Evolutionary conservation across 2,113 vertebrate species (phyloP).

Genomic region (Paradisaea rubra): DNA sequence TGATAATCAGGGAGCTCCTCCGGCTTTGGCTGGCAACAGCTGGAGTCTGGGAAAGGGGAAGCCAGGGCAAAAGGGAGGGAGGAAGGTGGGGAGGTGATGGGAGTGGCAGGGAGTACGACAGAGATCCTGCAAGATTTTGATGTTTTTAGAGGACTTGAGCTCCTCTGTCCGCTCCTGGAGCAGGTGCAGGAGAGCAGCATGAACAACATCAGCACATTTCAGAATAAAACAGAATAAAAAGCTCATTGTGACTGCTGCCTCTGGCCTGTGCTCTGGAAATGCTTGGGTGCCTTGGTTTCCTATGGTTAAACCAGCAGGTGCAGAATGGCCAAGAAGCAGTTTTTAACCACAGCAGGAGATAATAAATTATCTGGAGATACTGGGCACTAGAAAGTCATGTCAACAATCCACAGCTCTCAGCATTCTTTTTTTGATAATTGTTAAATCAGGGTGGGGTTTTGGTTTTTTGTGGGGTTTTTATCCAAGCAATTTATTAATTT

Average conservation of each 20-base stretch:
- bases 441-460: too few relatives aligned
- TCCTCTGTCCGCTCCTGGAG: neutral
- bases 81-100: neutral
- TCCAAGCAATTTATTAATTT: too few relatives aligned
- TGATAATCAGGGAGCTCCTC: slow-evolving; percentile 30
- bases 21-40: neutral
- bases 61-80: neutral
- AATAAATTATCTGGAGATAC: neutral
- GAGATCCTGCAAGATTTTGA: neutral
- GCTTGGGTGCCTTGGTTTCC: neutral
- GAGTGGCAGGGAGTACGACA: too few relatives aligned
- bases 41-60: slow-evolving; percentile 23
- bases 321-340: neutral
- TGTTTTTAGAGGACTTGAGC: neutral
- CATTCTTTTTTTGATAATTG: neutral
- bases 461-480: too few relatives aligned
- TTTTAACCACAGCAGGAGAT: neutral
- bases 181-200: neutral
- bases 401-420: neutral
- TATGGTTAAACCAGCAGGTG: neutral
- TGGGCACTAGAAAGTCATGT: neutral
- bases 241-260: neutral
- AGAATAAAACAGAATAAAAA: neutral
- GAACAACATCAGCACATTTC: accelerated
- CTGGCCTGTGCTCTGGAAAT: accelerated